phyloP scores from a whole-genome alignment of 2,797 vertebrate genomes.

The Chelonia mydas region DNA sequence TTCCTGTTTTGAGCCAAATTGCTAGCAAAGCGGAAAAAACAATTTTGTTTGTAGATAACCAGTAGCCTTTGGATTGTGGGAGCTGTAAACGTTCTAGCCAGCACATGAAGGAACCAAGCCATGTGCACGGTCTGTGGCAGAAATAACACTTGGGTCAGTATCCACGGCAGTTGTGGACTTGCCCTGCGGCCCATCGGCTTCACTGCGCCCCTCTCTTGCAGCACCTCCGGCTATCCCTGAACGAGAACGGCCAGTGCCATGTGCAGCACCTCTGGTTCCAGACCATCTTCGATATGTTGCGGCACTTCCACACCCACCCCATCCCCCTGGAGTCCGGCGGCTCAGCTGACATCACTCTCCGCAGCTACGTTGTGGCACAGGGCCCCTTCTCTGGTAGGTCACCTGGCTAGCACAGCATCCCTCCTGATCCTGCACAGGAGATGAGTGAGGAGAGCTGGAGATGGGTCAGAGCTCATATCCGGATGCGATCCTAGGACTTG shows the following conservation, averaged over 20 bases:
- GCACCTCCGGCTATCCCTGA: constrained; percentile 96
- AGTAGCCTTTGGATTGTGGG: neutral
- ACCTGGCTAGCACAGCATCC: neutral
- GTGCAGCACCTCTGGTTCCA: constrained; percentile 99
- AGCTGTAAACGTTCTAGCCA: neutral
- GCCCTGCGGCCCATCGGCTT: neutral
- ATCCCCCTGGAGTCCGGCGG: constrained; percentile 97
- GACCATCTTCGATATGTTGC: constrained; percentile 95
- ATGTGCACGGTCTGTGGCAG: neutral
- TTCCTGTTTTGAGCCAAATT: neutral
- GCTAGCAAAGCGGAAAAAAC: neutral
- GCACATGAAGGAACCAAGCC: neutral
- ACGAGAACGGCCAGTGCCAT: constrained; percentile 95
- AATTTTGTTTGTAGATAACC: fast-evolving
- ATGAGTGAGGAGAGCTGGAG: fast-evolving
- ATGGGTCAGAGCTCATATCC: neutral
- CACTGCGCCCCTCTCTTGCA: constrained; percentile 67
- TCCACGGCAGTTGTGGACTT: neutral
- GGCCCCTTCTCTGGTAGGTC: constrained; percentile 83
- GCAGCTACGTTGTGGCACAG: constrained; percentile 93
- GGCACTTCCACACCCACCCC: constrained; percentile 96
- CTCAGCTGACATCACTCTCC: constrained; percentile 94
- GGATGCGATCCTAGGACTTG: neutral
- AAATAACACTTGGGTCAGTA: neutral
- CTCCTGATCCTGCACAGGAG: too few species aligned